Percentiles rank a stretch among this genome's conserved stretches.
Evolutionary conservation across 2,113 vertebrate species (phyloP).

Genomic region (Ageneiosus marmoratus): DNA sequence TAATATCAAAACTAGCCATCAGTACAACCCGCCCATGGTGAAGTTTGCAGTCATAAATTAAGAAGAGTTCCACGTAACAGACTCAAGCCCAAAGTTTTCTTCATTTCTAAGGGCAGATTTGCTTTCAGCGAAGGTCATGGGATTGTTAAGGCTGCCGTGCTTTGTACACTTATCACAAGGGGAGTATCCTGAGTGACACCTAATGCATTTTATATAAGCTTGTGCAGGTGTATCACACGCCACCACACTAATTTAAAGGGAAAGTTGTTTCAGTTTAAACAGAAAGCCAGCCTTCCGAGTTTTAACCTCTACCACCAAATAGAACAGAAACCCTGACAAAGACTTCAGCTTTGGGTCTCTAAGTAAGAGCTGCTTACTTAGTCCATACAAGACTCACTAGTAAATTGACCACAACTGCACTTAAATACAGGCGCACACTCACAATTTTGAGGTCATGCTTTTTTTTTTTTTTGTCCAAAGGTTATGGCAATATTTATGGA

Average conservation of each 20-base stretch:
- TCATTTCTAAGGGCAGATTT: not conserved
- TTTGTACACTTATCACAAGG: conserved; percentile 25
- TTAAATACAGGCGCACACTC: not conserved
- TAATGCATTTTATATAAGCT: conserved; percentile 37
- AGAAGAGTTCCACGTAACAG: not conserved
- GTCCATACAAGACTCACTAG: conserved; percentile 9
- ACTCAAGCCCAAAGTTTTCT: not conserved
- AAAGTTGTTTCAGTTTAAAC: conserved; percentile 29
- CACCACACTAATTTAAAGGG: conserved; percentile 27
- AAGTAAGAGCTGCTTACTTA: conserved; percentile 11
- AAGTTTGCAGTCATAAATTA: not conserved
- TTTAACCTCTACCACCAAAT: conserved; percentile 22
- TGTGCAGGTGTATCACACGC: conserved; percentile 11
- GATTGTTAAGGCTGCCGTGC: conserved; percentile 24
- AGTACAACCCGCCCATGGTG: not conserved
- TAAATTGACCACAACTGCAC: not conserved
- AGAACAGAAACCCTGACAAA: conserved; percentile 1
- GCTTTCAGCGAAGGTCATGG: not conserved
- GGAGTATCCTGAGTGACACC: conserved; percentile 25
- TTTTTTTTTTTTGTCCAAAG: not conserved
- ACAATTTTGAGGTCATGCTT: not conserved
- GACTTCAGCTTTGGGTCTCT: conserved; percentile 12
- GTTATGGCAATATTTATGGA: not conserved
- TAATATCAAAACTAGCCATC: not conserved
- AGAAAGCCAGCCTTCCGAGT: conserved; percentile 21